Evolutionary conservation across 2,888 invertebrate species (phyloP).

Genomic region (Metellina segmentata): DNA sequence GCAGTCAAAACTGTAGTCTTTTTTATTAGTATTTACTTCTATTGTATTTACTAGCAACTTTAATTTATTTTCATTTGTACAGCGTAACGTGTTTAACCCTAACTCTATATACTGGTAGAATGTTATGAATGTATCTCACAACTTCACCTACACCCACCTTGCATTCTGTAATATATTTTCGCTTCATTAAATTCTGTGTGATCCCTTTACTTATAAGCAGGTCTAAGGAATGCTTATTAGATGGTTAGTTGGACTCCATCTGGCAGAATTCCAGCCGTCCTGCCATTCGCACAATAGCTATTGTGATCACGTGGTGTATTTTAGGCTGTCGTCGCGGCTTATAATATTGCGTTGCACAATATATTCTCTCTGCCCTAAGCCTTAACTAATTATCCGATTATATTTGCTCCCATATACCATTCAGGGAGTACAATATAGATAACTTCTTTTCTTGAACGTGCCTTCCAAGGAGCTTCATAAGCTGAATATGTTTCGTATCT

Average conservation of each 20-base stretch:
- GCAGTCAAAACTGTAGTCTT: too few relatives aligned
- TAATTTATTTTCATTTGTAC: too few relatives aligned
- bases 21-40: too few relatives aligned
- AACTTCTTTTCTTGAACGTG: too few relatives aligned
- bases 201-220: constrained; percentile 8
- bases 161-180: neutral
- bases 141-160: too few relatives aligned
- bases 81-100: too few relatives aligned
- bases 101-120: too few relatives aligned
- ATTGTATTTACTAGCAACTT: too few relatives aligned
- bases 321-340: neutral
- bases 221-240: constrained; percentile 60
- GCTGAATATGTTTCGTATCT: too few relatives aligned
- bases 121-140: too few relatives aligned
- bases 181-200: neutral
- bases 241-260: constrained; percentile 6
- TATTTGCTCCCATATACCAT: neutral
- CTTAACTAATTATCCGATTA: constrained; percentile 1
- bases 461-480: too few relatives aligned
- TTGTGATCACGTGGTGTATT: constrained; percentile 38
- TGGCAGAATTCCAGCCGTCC: constrained; percentile 55
- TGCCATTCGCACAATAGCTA: constrained; percentile 33
- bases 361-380: neutral
- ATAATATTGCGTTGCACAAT: neutral
- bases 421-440: too few relatives aligned